phyloP scores from a whole-genome alignment of 2,797 vertebrate genomes.

The Sebastes oblongus region DNA sequence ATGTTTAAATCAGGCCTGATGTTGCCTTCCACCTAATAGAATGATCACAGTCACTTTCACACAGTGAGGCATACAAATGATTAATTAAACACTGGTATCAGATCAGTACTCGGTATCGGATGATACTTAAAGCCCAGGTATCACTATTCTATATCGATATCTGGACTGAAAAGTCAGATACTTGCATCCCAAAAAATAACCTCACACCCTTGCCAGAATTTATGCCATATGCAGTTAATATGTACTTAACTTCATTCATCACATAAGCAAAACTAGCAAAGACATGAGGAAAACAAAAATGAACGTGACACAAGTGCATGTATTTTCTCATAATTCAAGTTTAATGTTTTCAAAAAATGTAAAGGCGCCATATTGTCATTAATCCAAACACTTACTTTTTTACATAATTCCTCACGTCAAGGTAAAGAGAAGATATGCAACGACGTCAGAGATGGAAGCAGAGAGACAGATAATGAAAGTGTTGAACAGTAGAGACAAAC shows the following conservation, averaged over 20 bases:
- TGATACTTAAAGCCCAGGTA: too few species aligned
- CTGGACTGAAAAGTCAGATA: too few species aligned
- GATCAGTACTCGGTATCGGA: too few species aligned
- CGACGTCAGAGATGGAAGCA: constrained; percentile 44
- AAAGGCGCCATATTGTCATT: constrained; percentile 74
- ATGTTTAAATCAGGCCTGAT: too few species aligned
- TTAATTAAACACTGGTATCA: too few species aligned
- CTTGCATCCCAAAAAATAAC: too few species aligned
- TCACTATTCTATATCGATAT: too few species aligned
- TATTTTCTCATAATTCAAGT: constrained; percentile 75
- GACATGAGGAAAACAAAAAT: background rate
- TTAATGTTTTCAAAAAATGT: constrained; percentile 79
- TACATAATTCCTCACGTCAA: constrained; percentile 63
- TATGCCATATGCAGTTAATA: background rate
- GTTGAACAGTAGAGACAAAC: constrained; percentile 51
- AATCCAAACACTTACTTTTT: constrained; percentile 67
- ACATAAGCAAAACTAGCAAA: background rate
- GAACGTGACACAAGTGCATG: background rate
- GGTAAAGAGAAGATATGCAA: constrained; percentile 77
- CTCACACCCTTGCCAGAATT: too few species aligned
- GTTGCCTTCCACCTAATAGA: too few species aligned
- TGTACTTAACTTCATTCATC: background rate
- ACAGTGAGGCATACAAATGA: too few species aligned
- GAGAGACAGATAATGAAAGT: constrained; percentile 33
- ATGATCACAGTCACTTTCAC: too few species aligned